These are phyloP conservation scores for Ichneumoninae sp. DNA, from an alignment of 2,888 invertebrate genomes.

Conservation along the genomic window DNA sequence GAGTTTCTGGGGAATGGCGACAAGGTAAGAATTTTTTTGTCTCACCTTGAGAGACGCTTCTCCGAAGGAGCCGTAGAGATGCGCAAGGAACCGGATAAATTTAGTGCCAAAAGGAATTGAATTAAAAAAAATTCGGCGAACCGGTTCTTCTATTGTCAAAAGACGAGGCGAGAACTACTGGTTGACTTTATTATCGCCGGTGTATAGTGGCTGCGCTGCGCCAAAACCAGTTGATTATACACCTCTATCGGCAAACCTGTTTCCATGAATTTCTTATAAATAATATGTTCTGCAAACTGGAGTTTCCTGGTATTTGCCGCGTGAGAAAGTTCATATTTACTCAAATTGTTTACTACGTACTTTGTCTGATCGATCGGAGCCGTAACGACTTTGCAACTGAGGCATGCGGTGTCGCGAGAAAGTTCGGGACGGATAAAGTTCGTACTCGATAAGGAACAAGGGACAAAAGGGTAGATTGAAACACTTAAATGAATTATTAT, in stretches of 20 bases:
- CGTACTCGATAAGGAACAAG: neutral
- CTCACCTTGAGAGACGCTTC: constrained; percentile 33
- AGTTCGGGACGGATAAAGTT: neutral
- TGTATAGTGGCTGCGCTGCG: neutral
- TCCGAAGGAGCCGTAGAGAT: neutral
- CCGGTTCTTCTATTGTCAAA: constrained; percentile 60
- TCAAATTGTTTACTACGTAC: constrained; percentile 2
- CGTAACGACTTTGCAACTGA: neutral
- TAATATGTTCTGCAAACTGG: constrained; percentile 26
- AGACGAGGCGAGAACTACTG: constrained; percentile 11
- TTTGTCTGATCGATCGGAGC: neutral
- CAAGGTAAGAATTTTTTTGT: neutral
- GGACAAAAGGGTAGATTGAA: neutral
- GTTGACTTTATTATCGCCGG: neutral
- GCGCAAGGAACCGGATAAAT: constrained; percentile 21
- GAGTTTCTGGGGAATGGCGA: neutral
- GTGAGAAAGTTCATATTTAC: constrained; percentile 22
- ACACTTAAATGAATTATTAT: neutral
- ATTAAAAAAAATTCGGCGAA: constrained; percentile 35
- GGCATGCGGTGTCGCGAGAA: neutral
- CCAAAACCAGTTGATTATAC: constrained; percentile 52
- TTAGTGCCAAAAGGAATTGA: constrained; percentile 14
- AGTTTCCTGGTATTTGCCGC: constrained; percentile 26
- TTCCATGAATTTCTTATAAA: constrained; percentile 55
- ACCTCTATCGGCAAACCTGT: constrained; percentile 47